These are phyloP conservation scores for Cynoglossus semilaevis DNA, from an alignment of 2,113 vertebrate genomes.

Conservation along the genomic window DNA sequence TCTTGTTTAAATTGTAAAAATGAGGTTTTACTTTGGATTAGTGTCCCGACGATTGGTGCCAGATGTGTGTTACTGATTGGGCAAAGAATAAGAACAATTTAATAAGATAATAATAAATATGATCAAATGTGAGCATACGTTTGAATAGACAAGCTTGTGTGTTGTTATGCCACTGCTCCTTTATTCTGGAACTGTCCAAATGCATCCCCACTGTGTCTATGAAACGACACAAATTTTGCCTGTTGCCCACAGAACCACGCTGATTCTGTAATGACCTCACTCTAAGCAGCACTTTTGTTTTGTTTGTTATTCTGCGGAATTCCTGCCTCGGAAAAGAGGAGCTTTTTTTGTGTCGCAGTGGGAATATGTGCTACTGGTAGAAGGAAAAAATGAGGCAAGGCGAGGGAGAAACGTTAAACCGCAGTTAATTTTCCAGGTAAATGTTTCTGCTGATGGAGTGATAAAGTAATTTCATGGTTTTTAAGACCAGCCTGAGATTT, in stretches of 20 bases:
- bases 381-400: conserved; percentile 21
- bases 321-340: conserved; percentile 52
- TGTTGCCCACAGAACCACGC: conserved; percentile 7
- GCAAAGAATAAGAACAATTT: no score
- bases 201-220: no score
- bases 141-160: no score
- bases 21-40: no score
- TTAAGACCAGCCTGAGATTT: conserved; percentile 55
- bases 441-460: conserved; percentile 63
- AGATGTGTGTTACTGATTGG: no score
- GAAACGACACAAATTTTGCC: not conserved
- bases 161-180: no score
- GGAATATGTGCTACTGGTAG: conserved; percentile 23
- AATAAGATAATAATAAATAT: no score
- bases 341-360: conserved; percentile 27
- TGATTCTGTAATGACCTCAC: conserved; percentile 17
- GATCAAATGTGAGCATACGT: no score
- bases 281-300: conserved; percentile 5
- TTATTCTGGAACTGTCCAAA: no score
- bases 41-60: no score
- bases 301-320: conserved; percentile 25
- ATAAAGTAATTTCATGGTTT: conserved; percentile 74
- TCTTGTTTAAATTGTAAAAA: no score
- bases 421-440: conserved; percentile 70
- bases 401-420: conserved; percentile 35